Evolutionary conservation across 2,888 invertebrate genomes (phyloP), one percentile per base, ranked within the genome.

Genomic region (Hypercompe scribonia): DNA sequence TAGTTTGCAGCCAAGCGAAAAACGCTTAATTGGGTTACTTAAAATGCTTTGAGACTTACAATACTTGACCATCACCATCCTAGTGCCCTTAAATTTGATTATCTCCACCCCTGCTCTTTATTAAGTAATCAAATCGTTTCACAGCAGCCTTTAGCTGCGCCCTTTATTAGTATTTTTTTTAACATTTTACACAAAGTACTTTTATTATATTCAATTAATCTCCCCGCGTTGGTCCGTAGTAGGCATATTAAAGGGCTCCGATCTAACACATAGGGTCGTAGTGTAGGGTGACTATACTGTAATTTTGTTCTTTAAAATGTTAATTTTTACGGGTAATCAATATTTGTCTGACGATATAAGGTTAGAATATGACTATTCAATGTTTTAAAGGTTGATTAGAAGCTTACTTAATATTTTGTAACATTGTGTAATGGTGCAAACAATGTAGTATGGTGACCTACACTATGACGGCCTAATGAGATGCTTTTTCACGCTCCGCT

Each of bases 201-300:
- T 63, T 71, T 76, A 72, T 77, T 74, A 77, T 77, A 81, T 79
- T 77, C 71, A 78, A 79, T 80, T 78, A 75, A 68, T 75, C 68
- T 72, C 63, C 10, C 63, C 70, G 31, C 67, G 68, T 71, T 68
- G 54, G 76, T 31, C 39, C 66, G 71, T 64, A 69, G 63, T 15
- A 33, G 67, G 71, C 39, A 70, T 68, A 78, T 71, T 75, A 74
- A 68, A 74, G 50, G 69, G 72, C 34, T 70, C 70, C 68, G 24
- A 34, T 72, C 34, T 63, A 42, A 5, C 68, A 70, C 39, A 54
- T 31, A 58, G 36, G 28, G 28, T 2, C 34, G 31, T 65, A 54
- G 39, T 28, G 68, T 76, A 28, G 65, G n/a, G 61, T 65, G 63
- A 63, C 54, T 65, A 18, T 64, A n/a, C n/a, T n/a, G n/a, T n/a